Conservation (phyloP, 2,113 vertebrate genomes). For the human (Homo sapiens) region DNA sequence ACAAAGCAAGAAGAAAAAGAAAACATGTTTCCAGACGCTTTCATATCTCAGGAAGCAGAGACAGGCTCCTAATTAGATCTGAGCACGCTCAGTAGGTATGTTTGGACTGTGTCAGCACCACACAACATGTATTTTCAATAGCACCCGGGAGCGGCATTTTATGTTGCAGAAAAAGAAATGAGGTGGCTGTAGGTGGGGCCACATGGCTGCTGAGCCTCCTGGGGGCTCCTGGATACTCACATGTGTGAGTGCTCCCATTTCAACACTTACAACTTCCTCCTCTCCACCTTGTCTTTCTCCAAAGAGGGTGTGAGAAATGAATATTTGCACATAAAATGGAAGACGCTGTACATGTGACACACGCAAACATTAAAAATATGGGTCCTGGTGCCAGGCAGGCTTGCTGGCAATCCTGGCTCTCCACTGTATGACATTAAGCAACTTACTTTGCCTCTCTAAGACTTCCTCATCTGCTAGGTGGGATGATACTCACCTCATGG, state of each 20-base stretch:
- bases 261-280: not conserved
- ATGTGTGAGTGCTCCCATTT: not conserved
- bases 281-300: not conserved
- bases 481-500: not conserved
- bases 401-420: too few species aligned
- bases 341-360: not conserved
- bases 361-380: too few species aligned
- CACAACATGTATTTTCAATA: not conserved
- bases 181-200: not conserved
- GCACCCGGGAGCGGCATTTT: too few species aligned
- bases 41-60: not conserved
- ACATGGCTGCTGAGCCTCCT: not conserved
- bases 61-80: not conserved
- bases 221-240: not conserved
- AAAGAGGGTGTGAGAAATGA: not conserved
- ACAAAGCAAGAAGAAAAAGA: not conserved
- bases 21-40: conserved; percentile 7
- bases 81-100: not conserved
- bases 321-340: not conserved
- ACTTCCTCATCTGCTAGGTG: not conserved
- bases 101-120: rapidly evolving
- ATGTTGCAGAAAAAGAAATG: not conserved
- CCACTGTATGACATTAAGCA: not conserved
- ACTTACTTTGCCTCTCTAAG: not conserved
- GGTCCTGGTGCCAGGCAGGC: not conserved